Conservation (phyloP, 2,888 invertebrate species). For the Caenorhabditis sinica region DNA sequence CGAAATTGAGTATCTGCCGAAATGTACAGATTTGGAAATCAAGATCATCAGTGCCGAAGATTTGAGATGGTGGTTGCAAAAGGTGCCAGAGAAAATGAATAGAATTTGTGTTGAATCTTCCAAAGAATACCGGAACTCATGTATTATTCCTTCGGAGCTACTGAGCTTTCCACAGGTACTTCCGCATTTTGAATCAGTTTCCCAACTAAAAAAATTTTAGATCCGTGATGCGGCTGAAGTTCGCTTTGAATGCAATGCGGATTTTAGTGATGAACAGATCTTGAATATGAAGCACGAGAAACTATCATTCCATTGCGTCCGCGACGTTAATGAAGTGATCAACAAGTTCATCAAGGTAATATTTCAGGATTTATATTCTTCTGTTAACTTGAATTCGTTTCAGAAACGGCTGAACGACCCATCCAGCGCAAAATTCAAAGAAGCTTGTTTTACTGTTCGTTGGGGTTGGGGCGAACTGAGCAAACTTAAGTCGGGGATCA, state of each 20-base stretch:
- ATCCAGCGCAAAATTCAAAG: no score
- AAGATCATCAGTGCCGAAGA: not conserved
- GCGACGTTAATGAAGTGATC: conserved; percentile 10
- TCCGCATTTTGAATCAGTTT: no score
- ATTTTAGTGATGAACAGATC: conserved; percentile 21
- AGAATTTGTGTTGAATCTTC: not conserved
- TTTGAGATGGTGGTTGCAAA: conserved; percentile 30
- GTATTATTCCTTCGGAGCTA: not conserved
- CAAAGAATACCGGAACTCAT: not conserved
- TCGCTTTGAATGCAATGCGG: not conserved
- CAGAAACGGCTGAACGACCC: no score
- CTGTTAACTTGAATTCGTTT: no score
- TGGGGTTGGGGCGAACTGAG: no score
- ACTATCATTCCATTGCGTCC: not conserved
- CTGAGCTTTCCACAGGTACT: not conserved
- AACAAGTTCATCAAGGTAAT: conserved; percentile 5
- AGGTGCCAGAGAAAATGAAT: conserved; percentile 13
- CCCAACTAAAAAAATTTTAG: no score
- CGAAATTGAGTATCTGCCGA: conserved; percentile 9
- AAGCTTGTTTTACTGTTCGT: no score
- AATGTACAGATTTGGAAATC: not conserved
- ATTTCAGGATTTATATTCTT: no score
- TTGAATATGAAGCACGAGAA: conserved; percentile 3
- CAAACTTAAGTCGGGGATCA: no score
- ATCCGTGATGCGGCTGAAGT: no score